Conservation (phyloP, 1,140 invertebrate species). For the Limonius californicus region DNA sequence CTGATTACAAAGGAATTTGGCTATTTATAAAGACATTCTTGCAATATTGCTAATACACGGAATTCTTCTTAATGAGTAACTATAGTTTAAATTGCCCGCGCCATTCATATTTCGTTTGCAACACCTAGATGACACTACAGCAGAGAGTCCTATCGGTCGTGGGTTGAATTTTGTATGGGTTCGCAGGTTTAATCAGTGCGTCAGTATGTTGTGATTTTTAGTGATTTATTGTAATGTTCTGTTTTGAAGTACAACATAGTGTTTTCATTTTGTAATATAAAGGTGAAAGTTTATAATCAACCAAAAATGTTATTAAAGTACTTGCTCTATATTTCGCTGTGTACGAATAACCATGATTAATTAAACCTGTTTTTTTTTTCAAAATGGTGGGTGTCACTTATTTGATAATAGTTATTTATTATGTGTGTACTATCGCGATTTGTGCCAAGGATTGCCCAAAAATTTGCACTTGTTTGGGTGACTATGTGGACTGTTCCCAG, state of each 20-base stretch:
- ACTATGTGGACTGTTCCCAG: constrained; percentile 57
- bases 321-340: constrained; percentile 18
- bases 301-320: constrained; percentile 24
- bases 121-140: too few relatives aligned
- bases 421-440: constrained; percentile 34
- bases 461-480: constrained; percentile 56
- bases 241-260: background rate
- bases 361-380: constrained; percentile 34
- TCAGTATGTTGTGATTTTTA: background rate
- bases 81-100: too few relatives aligned
- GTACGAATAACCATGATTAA: constrained; percentile 40
- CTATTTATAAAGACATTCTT: too few relatives aligned
- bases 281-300: background rate
- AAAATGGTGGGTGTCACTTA: constrained; percentile 47
- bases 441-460: constrained; percentile 52
- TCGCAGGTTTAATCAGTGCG: background rate
- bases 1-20: too few relatives aligned
- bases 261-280: background rate
- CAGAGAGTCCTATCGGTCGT: too few relatives aligned
- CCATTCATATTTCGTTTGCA: too few relatives aligned
- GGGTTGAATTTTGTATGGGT: too few relatives aligned
- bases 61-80: too few relatives aligned
- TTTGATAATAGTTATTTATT: constrained; percentile 38
- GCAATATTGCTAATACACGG: too few relatives aligned
- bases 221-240: background rate